phyloP scores from a whole-genome alignment of 1,140 invertebrate species.

The Tetragnatha versicolor region DNA sequence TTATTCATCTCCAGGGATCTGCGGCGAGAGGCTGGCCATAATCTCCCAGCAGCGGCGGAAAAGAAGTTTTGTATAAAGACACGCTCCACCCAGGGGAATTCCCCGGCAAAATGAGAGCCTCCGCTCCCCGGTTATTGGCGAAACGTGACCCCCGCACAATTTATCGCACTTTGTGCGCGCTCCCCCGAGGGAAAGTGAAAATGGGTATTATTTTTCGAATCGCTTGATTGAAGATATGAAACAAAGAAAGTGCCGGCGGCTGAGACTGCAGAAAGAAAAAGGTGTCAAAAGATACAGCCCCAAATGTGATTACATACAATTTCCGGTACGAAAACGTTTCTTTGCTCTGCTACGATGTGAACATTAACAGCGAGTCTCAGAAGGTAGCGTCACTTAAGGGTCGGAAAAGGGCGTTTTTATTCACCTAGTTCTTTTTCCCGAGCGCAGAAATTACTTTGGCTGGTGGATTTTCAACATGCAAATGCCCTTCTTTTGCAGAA shows the following conservation, averaged over 20 bases:
- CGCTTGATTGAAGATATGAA: slow-evolving; percentile 49
- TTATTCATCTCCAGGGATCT: no score
- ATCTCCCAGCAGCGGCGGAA: no score
- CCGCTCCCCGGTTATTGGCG: not conserved
- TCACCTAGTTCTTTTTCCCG: not conserved
- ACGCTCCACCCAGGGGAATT: not conserved
- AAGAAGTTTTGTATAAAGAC: no score
- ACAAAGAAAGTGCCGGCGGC: slow-evolving; percentile 42
- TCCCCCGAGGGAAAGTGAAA: slow-evolving; percentile 45
- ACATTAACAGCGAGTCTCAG: slow-evolving; percentile 26
- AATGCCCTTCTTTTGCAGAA: not conserved
- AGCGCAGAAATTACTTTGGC: not conserved
- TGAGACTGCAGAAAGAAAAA: slow-evolving; percentile 42
- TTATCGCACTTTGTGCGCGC: slow-evolving; percentile 32
- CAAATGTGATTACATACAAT: slow-evolving; percentile 52
- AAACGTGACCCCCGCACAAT: slow-evolving; percentile 21
- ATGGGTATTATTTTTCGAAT: slow-evolving; percentile 49
- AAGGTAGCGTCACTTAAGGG: slow-evolving; percentile 27
- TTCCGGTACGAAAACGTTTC: slow-evolving; percentile 35
- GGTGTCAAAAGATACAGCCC: slow-evolving; percentile 50
- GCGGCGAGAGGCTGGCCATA: no score
- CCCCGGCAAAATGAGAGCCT: not conserved
- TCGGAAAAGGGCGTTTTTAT: slow-evolving; percentile 13
- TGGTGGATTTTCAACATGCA: not conserved
- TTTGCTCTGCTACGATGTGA: slow-evolving; percentile 8